Evolutionary conservation across 2,888 invertebrate genomes (phyloP).

Genomic region (Hedya salicella): DNA sequence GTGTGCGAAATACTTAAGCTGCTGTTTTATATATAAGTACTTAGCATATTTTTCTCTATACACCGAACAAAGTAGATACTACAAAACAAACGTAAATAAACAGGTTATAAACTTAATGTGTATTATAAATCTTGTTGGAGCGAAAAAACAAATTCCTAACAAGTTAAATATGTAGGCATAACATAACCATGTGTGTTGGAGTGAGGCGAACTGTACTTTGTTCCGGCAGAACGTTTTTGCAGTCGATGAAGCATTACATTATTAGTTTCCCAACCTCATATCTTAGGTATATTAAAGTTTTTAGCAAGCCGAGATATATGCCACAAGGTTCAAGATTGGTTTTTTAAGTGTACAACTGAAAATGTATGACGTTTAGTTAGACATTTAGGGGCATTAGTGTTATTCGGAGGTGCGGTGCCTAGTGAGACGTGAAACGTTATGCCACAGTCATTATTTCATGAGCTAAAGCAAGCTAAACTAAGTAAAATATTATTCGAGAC

Average conservation of each 20-base stretch:
- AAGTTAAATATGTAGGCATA: slow-evolving; percentile 19
- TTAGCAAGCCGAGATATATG: slow-evolving; percentile 1
- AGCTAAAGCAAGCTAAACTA: neutral
- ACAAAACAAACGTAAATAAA: slow-evolving; percentile 9
- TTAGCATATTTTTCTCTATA: too few species aligned
- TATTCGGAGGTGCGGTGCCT: slow-evolving; percentile 44
- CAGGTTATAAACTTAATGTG: neutral
- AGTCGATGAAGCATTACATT: slow-evolving; percentile 4
- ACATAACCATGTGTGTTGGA: slow-evolving; percentile 39
- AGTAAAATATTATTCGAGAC: too few species aligned
- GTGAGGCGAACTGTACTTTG: slow-evolving; percentile 36
- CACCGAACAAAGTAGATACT: neutral
- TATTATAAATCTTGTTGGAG: slow-evolving; percentile 41
- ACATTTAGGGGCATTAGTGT: slow-evolving; percentile 18
- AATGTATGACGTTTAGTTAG: neutral
- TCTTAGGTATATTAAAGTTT: neutral
- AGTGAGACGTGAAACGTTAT: slow-evolving; percentile 47
- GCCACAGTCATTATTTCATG: neutral
- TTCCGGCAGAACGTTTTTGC: slow-evolving; percentile 53
- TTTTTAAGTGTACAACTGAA: neutral
- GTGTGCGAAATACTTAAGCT: too few species aligned
- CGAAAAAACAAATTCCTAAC: slow-evolving; percentile 40
- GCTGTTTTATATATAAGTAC: too few species aligned
- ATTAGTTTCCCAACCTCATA: slow-evolving; percentile 29
- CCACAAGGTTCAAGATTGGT: neutral